These are phyloP conservation scores for Struthio camelus DNA, from an alignment of 2,113 vertebrate genomes.

Conservation along the genomic window DNA sequence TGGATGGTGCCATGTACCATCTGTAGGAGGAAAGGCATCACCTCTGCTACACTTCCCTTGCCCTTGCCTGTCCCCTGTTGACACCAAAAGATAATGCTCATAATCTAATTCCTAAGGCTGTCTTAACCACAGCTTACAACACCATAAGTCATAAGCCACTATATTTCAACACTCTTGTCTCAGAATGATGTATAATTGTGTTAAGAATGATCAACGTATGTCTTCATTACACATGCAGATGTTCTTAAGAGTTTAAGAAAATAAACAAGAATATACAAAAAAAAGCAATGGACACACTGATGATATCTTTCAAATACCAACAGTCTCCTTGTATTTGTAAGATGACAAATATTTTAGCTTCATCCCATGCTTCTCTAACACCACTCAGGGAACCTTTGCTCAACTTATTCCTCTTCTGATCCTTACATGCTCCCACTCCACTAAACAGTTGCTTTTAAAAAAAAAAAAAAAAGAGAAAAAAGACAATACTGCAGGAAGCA, in stretches of 20 bases:
- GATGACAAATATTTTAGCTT: background rate
- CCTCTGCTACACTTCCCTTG: background rate
- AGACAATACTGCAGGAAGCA: background rate
- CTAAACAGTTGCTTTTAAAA: background rate
- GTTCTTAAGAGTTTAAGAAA: background rate
- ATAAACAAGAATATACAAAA: background rate
- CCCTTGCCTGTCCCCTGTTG: background rate
- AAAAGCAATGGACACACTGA: background rate
- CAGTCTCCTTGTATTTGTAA: background rate
- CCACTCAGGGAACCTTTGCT: background rate
- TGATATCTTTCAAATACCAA: background rate
- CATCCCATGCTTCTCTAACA: background rate
- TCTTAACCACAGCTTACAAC: background rate
- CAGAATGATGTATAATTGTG: too few species aligned
- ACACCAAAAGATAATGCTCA: background rate
- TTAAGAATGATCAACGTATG: background rate
- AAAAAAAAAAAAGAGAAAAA: too few species aligned
- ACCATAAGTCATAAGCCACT: background rate
- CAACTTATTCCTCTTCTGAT: background rate
- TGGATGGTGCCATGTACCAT: background rate
- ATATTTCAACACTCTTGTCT: background rate
- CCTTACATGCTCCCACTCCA: background rate
- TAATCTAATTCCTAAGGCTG: background rate
- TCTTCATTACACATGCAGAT: background rate
- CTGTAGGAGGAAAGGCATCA: background rate